Evolutionary conservation across 2,113 vertebrate species (phyloP), one percentile per base, ranked within the genome.

Genomic region (Rhizomys pruinosus): DNA sequence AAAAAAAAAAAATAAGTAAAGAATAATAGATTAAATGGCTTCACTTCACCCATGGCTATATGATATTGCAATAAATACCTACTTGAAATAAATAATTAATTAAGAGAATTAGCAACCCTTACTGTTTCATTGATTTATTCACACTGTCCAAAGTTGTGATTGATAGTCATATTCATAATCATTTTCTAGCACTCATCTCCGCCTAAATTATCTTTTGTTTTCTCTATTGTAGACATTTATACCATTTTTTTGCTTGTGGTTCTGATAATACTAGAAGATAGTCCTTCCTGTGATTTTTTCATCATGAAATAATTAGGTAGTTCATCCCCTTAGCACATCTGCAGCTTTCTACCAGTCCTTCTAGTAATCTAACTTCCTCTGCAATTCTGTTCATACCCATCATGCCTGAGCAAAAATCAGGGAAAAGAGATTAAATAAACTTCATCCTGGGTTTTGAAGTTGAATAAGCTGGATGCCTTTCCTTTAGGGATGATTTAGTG

Each of bases 341-440:
- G 34, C 25, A 63, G 55, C 47, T 52, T 52, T 52, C 6, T 52
- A 11, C 6, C 47, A 52, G 47, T 52, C 47, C 87, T 94, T 92
- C 39, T 72, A 80, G 55, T 16, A 15, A 20, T 80, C 0, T 63
- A 7, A 86, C n/a, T 88, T 22, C 9, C 17, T 76, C 29, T 72
- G 25, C n/a, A 88, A 89, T 92, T 89, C 81, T 85, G 39, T 81
- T 17, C 47, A 44, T 87, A 19, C 12, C 47, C 73, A 20, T 4
- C 4, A 32, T 59, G 42, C 25, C 71, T 37, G 63, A 32, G 5
- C 13, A 93, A 88, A n/a, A 66, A 52, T 69, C 78, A 74, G 29
- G 91, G 25, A 92, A 78, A 52, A 90, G 92, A 92, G 71, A 80
- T 85, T 52, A 92, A 59, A 78, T 69, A 32, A 95, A 32, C 69